These are phyloP conservation scores for Syngnathus rostellatus DNA, from an alignment of 2,797 vertebrate genomes.

Conservation along the genomic window DNA sequence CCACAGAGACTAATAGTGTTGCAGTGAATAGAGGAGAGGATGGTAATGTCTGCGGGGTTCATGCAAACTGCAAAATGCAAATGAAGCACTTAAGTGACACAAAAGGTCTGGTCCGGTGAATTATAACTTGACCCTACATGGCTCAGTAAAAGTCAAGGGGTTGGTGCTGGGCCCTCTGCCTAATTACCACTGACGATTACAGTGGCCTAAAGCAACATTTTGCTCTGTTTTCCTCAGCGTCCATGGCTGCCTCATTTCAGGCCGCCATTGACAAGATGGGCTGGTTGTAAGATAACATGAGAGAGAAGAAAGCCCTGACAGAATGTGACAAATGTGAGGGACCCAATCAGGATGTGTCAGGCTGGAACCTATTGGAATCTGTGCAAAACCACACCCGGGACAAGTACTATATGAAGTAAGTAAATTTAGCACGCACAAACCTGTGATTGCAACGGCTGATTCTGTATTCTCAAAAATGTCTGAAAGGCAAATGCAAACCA, in stretches of 20 bases:
- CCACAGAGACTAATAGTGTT: conserved; percentile 81
- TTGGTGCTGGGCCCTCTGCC: conserved; percentile 64
- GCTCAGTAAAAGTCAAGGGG: conserved; percentile 83
- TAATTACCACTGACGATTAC: conserved; percentile 70
- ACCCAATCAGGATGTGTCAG: not conserved
- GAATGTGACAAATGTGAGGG: too few species aligned
- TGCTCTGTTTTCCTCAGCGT: not conserved
- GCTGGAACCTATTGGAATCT: not conserved
- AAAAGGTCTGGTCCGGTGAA: conserved; percentile 77
- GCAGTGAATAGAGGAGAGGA: conserved; percentile 80
- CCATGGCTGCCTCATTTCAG: not conserved
- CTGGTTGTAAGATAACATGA: not conserved
- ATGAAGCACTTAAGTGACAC: conserved; percentile 76
- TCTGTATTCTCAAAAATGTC: not conserved
- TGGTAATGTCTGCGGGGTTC: conserved; percentile 79
- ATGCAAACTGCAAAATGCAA: conserved; percentile 80
- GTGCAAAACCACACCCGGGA: not conserved
- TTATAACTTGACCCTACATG: conserved; percentile 75
- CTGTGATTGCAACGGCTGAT: not conserved
- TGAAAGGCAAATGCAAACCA: conserved; percentile 19
- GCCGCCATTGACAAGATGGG: not conserved
- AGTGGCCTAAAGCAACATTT: conserved; percentile 26
- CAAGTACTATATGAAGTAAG: not conserved
- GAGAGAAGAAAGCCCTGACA: too few species aligned
- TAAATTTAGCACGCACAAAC: not conserved